Evolutionary conservation across 2,113 vertebrate genomes (phyloP), one percentile per base, ranked within the genome.

Genomic region (Hemiprocne comata): DNA sequence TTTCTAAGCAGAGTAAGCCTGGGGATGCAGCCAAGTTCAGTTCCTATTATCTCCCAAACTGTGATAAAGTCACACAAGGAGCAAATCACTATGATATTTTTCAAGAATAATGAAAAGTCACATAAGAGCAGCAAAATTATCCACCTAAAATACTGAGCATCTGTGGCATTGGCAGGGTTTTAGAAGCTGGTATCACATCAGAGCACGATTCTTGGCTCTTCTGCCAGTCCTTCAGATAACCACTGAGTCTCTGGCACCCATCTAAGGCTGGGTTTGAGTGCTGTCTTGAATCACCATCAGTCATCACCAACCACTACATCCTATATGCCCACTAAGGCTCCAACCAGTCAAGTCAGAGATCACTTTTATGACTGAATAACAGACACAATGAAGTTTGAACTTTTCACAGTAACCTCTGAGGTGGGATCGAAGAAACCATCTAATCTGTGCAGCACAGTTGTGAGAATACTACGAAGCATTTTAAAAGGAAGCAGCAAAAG

Each of bases 21-120:
- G 54, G 62, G 74, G 74, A 79, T 85, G 36, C 36, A 91, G 89
- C 78, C 77, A 93, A 85, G 34, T 61, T 71, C 84, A 79, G 70
- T 29, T 85, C 40, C 20, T 78, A 73, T 82, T 91, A 70, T 87
- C 44, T 87, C 23, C 66, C 53, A 65, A n/a, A 77, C 19, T 66
- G 15, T 48, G 72, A 53, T 90, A 83, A 90, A 90, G 82, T 81
- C 84, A 94, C 36, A 81, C 61, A 93, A 85, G 77, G 20, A 92
- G 17, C 26, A 92, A 91, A 91, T 81, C 28, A 84, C 67, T 29
- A 23, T 55, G 13, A 85, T 76, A 65, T 91, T 85, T 93, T 85
- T 82, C 75, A 93, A 80, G 65, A 94, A 74, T 74, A 80, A 87
- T 72, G 55, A 92, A 60, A 94, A 93, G 61, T 74, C 79, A 50